A percentile compares a stretch with the other conserved stretches of the same genome.
These are phyloP conservation scores for Sciaenops ocellatus DNA, from an alignment of 2,797 vertebrate species.

Conservation along the genomic window DNA sequence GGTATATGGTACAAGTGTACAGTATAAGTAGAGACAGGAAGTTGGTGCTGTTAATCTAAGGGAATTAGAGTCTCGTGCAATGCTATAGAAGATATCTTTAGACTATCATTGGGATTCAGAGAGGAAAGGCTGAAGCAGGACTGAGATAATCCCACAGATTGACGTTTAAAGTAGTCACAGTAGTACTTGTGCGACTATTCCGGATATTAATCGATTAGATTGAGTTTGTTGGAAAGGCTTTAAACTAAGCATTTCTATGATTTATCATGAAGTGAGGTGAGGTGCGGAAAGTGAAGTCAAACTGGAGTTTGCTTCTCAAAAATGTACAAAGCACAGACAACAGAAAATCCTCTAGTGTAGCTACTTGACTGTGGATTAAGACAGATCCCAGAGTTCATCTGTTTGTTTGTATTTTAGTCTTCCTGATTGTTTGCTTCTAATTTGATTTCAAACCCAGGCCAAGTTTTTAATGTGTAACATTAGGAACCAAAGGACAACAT, in stretches of 20 bases:
- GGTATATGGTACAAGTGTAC: neutral
- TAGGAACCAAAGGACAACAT: neutral
- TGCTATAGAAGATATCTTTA: constrained; percentile 73
- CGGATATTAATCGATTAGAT: constrained; percentile 44
- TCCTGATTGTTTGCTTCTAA: neutral
- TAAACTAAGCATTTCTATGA: constrained; percentile 11
- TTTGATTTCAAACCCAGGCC: neutral
- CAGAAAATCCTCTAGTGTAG: constrained; percentile 33
- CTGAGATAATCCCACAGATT: constrained; percentile 78
- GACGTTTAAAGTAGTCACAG: constrained; percentile 66
- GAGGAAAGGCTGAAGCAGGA: constrained; percentile 68
- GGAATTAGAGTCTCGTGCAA: constrained; percentile 67
- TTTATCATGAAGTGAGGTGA: neutral
- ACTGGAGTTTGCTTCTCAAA: neutral
- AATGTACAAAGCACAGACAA: neutral
- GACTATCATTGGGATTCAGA: constrained; percentile 58
- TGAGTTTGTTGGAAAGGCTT: constrained; percentile 21
- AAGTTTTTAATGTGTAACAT: neutral
- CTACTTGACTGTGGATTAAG: constrained; percentile 42
- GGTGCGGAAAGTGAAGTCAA: neutral
- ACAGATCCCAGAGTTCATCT: constrained; percentile 20
- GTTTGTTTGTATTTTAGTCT: neutral
- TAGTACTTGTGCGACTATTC: constrained; percentile 27
- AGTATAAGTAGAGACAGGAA: constrained; percentile 34
- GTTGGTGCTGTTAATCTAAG: constrained; percentile 43